Evolutionary conservation across 2,888 invertebrate species (phyloP), one percentile per base, ranked within the genome.

Genomic region (Ophion slaviceki): DNA sequence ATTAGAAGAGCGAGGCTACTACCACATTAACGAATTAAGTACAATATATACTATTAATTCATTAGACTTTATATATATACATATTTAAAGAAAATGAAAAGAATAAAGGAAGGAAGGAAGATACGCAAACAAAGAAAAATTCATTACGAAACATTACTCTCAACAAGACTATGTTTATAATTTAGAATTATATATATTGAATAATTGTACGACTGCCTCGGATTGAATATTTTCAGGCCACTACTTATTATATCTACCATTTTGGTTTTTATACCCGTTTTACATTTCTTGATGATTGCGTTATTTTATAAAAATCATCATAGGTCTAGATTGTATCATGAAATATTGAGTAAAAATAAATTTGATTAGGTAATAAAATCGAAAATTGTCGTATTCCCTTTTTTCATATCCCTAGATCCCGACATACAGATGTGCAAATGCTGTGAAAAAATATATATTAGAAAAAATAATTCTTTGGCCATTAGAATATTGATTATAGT

Each of bases 321-420:
- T 94, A 93, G 92, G 88, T 92, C 92, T 94, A 93, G 93, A 94
- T 93, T 94, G 93, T 94, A 94, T 92, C 92, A 93, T 92, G 93
- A 93, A 93, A 94, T 93, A 93, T 93, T 92, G 93, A 93, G 93
- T 93, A 92, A 94, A 93, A 94, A 93, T 94, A 94, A 92, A 94
- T 94, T 94, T 94, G 93, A 94, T 94, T 94, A 93, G 94, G 93
- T 94, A 94, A 94, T 94, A 92, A 92, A 92, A 89, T 53, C 53
- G 53, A 53, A 53, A 53, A 53, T 75, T 32, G 32, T 28, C 70
- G 28, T 14, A 28, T 53, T 45, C 70, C 8, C 14, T 10, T 28
- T 28, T 10, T 5, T 53, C 53, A 5, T 14, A 14, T 53, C 17
- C 53, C 17, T 53, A 53, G 5, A 40, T 53, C 17, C 53, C 53